Evolutionary conservation across 2,888 invertebrate genomes (phyloP), one percentile per base, ranked within the genome.

Genomic region (Falcaria lacertinaria): DNA sequence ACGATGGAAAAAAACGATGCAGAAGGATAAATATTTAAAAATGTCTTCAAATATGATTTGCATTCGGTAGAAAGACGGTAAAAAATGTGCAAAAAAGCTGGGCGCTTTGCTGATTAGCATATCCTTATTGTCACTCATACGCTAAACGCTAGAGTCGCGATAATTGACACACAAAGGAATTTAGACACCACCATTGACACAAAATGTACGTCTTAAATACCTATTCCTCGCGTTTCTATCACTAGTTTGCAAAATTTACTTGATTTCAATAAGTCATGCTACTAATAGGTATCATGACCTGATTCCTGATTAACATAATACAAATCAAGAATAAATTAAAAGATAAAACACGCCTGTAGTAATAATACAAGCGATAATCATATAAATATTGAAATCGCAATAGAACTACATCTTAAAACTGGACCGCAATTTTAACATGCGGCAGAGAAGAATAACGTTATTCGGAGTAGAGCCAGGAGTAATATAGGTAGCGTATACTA

Each of bases 81-180:
- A 39, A 48, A 65, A 62, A 67, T 60, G 44, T 44, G 62, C 57
- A 67, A 67, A 77, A 74, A 69, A 64, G 45, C 48, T 56, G 44
- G 48, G 48, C 53, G 48, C 54, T 48, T 45, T 50, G 54, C 60
- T 64, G 55, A 84, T 86, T 85, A 83, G 74, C 83, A 74, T 70
- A 80, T 81, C 72, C 78, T 78, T 68, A 73, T 85, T 83, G 80
- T 76, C 86, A 78, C 73, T 56, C 50, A 54, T 50, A 45, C 71
- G 86, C 83, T 88, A 88, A 88, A 78, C 63, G 75, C 52, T 51
- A 48, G 52, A 44, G 48, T 47, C 46, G 67, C 64, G 83, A 69
- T 84, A 86, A 86, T 86, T 83, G 74, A 57, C 72, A 72, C 58
- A 80, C 74, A 80, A 76, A 37, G 37, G 54, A 54, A 46, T 60